Evolutionary conservation across 1,140 invertebrate genomes (phyloP).

Genomic region (Aphelenchoides fujianensis): DNA sequence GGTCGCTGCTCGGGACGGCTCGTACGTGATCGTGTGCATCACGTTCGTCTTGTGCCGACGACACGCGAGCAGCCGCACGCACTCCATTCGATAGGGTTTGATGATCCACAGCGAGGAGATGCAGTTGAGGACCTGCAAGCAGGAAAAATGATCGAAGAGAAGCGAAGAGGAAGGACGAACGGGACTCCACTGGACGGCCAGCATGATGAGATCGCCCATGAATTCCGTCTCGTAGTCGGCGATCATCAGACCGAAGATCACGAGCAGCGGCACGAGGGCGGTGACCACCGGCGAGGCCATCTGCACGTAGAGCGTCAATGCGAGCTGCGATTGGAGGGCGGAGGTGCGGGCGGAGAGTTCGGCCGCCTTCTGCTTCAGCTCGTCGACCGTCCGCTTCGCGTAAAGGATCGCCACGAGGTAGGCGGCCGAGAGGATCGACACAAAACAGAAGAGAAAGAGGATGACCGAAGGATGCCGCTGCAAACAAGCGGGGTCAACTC

Average conservation of each 20-base stretch:
- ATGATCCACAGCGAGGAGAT: background rate
- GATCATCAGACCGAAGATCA: background rate
- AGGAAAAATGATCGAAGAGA: too few relatives aligned
- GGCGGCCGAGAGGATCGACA: background rate
- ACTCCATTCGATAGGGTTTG: background rate
- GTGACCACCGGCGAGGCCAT: background rate
- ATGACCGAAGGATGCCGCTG: background rate
- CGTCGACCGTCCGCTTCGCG: background rate
- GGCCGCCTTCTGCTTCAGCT: background rate
- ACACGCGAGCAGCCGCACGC: background rate
- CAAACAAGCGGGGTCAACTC: too few relatives aligned
- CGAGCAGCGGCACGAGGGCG: background rate
- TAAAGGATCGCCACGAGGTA: background rate
- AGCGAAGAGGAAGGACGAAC: too few relatives aligned
- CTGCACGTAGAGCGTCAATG: background rate
- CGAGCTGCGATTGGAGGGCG: background rate
- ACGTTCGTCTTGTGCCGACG: background rate
- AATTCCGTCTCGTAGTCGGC: background rate
- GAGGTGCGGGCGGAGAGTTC: background rate
- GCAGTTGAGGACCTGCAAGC: background rate
- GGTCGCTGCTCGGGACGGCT: background rate
- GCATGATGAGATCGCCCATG: background rate
- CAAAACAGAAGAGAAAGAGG: background rate
- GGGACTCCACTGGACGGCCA: background rate
- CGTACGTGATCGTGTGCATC: background rate